phyloP scores from a whole-genome alignment of 92 coral and sea anemone species.

The Actinostola sp. region DNA sequence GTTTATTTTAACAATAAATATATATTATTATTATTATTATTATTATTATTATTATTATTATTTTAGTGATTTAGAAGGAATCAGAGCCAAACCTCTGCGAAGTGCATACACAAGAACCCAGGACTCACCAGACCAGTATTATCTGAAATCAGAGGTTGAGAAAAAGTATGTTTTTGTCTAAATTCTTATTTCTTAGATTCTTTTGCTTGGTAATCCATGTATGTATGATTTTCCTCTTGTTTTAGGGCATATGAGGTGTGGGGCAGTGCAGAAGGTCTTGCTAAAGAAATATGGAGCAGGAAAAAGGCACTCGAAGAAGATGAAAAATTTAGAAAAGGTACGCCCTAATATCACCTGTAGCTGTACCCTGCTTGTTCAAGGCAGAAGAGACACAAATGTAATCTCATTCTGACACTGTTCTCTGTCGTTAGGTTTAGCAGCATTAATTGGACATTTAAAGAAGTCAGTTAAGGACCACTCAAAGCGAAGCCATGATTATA shows the following conservation, averaged over 20 bases:
- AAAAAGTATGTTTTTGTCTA: conserved; percentile 51
- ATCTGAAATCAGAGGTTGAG: conserved; percentile 90
- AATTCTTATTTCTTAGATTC: not conserved
- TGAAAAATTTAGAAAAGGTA: conserved; percentile 93
- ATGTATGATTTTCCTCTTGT: not conserved
- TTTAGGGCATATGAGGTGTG: conserved; percentile 82
- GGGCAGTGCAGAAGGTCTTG: conserved; percentile 93
- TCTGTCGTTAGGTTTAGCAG: conserved; percentile 77
- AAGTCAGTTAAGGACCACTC: conserved; percentile 97
- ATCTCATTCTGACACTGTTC: not conserved
- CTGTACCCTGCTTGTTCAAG: no score
- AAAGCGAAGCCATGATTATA: conserved; percentile 85
- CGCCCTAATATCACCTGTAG: not conserved
- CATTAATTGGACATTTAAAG: conserved; percentile 93
- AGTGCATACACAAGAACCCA: conserved; percentile 92
- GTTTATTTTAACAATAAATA: not conserved
- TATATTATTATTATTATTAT: not conserved
- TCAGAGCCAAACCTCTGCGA: conserved; percentile 82
- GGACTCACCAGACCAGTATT: conserved; percentile 74
- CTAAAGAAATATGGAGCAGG: conserved; percentile 77
- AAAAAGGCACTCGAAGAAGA: conserved; percentile 84
- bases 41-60: not conserved
- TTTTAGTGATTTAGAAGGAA: conserved; percentile 87
- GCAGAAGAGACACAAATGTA: no score
- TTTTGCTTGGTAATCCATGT: not conserved